Evolutionary conservation across 1,140 invertebrate species (phyloP), one percentile per base, ranked within the genome.

Genomic region (Habropoda laboriosa): DNA sequence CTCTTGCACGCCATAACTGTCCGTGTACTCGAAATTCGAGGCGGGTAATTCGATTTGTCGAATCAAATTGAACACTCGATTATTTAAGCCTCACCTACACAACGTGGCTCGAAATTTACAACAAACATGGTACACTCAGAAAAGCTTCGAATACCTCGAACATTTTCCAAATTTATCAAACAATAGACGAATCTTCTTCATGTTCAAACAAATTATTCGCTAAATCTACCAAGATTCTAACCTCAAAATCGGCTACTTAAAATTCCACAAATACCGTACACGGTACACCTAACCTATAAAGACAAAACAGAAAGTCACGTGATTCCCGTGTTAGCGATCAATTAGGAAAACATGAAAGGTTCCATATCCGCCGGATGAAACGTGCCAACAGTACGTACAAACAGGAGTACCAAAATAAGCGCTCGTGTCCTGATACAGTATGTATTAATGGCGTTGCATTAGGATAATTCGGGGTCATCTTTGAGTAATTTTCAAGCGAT

Each of bases 401-500:
- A 80, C 45, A 72, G 38, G 18, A 61, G 35, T 38, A 1, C 7
- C 24, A n/a, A 70, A 40, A 70, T 24, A 53, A 68, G 32, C n/a
- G 24, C 38, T 63, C 24, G 35, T 27, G 60, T 45, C 57, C n/a
- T 45, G 30, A 76, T 51, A 45, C 21, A 47, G 32, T 24, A 47
- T n/a, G 63, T 49, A 47, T 35, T 57, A 64, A 42, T 47, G 45
- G 47, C 40, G 66, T 53, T 53, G 64, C 21, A 45, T 53, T 63
- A 53, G 68, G 53, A 45, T 45, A 67, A 79, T 80, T 80, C 60
- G 58, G n/a, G 57, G 72, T 53, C 60, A 40, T 60, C 57, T 53
- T 79, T 24, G 18, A 55, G 79, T 66, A 81, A 81, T 81, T 73
- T 63, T 79, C 77, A 72, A 71, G 57, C 60, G 57, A 79, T 71